Conservation (phyloP, 2,888 invertebrate genomes). For the Mylabris sibirica region DNA sequence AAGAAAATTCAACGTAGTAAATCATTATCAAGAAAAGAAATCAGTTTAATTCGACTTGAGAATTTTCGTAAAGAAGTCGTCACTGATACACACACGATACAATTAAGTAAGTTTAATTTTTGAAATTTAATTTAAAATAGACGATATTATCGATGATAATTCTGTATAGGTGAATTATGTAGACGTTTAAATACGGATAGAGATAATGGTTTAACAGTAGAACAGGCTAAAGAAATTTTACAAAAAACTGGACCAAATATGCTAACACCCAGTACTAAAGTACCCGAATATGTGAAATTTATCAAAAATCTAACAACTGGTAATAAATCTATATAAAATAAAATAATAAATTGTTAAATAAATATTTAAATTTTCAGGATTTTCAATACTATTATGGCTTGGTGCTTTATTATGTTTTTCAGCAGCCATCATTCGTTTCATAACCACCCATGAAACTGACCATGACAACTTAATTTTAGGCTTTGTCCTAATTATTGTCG, state of each 20-base stretch:
- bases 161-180: constrained; percentile 56
- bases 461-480: constrained; percentile 71
- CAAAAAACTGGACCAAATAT: constrained; percentile 74
- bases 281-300: constrained; percentile 76
- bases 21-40: constrained; percentile 60
- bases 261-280: constrained; percentile 75
- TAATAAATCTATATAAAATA: constrained; percentile 27
- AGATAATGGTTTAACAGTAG: constrained; percentile 67
- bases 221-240: constrained; percentile 66
- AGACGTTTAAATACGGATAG: constrained; percentile 56
- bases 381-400: constrained; percentile 81
- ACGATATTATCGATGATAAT: constrained; percentile 8
- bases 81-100: constrained; percentile 65
- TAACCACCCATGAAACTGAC: constrained; percentile 49
- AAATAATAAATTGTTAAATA: constrained; percentile 27
- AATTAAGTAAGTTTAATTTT: constrained; percentile 50
- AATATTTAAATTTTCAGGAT: constrained; percentile 67
- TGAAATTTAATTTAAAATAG: constrained; percentile 11
- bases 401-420: constrained; percentile 77
- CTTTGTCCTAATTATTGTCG: constrained; percentile 70
- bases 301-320: constrained; percentile 60
- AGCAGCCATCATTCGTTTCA: constrained; percentile 62
- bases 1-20: constrained; percentile 49
- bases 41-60: constrained; percentile 60
- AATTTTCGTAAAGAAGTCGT: constrained; percentile 68